Evolutionary conservation across 2,888 invertebrate species (phyloP).

Genomic region (Vesta saturnalis): DNA sequence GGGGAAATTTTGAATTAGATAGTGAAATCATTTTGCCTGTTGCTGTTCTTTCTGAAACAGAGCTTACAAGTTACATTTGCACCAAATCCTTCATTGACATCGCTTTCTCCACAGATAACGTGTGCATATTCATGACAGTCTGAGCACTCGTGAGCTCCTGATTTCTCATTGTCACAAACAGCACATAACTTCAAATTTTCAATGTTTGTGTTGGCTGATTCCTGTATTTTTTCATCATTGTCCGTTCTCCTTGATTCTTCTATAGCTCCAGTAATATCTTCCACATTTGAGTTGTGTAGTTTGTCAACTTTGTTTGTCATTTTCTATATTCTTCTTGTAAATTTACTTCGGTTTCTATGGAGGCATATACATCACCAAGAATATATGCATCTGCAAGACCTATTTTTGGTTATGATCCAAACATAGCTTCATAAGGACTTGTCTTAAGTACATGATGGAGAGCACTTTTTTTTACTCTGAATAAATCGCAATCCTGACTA

Average conservation of each 20-base stretch:
- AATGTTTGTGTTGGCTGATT: neutral
- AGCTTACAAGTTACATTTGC: neutral
- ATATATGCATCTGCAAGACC: neutral
- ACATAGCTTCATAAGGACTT: too few relatives aligned
- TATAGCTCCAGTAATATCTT: too few relatives aligned
- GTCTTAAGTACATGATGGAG: neutral
- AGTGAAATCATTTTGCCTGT: neutral
- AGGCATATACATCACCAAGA: neutral
- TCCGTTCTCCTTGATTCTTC: too few relatives aligned
- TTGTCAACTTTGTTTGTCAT: neutral
- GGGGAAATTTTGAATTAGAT: neutral
- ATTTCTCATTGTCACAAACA: too few relatives aligned
- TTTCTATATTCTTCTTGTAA: neutral
- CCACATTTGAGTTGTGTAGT: too few relatives aligned
- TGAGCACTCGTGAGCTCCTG: too few relatives aligned
- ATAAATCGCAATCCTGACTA: neutral
- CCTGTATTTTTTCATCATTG: neutral
- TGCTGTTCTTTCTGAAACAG: neutral
- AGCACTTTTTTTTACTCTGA: neutral
- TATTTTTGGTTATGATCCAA: neutral
- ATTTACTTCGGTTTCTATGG: neutral
- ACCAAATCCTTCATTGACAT: neutral
- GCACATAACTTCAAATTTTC: too few relatives aligned
- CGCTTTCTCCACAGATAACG: neutral
- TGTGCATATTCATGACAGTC: too few relatives aligned